A percentile compares a stretch with the other conserved stretches of the same genome.
phyloP scores from a whole-genome alignment of 2,113 vertebrate genomes.

The Penelope pileata region DNA sequence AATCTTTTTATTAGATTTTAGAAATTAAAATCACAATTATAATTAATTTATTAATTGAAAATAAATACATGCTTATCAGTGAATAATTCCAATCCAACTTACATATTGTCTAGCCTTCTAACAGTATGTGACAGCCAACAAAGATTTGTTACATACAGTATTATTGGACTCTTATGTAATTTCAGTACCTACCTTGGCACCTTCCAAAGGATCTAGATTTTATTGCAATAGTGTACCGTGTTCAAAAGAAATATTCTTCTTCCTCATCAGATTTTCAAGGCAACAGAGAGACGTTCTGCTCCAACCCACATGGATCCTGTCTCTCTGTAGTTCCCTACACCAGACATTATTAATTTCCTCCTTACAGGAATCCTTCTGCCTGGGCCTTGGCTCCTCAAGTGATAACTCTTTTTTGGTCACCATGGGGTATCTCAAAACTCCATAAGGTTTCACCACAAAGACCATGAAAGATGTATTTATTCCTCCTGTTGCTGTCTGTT shows the following conservation, averaged over 20 bases:
- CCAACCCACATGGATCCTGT: neutral
- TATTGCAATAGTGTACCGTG: neutral
- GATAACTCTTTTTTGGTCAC: neutral
- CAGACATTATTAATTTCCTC: constrained; percentile 47
- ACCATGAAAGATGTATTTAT: constrained; percentile 25
- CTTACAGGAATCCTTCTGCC: constrained; percentile 7
- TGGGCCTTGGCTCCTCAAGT: neutral
- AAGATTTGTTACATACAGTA: neutral
- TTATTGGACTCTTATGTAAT: neutral
- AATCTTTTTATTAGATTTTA: neutral
- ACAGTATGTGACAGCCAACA: neutral
- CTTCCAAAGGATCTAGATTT: neutral
- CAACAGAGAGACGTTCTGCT: neutral
- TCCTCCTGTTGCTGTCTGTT: constrained; percentile 39
- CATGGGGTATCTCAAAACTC: constrained; percentile 24
- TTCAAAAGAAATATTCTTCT: neutral
- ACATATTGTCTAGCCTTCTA: neutral
- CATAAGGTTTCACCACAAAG: constrained; percentile 13
- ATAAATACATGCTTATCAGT: neutral
- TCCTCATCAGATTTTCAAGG: neutral
- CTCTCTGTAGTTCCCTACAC: neutral
- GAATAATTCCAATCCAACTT: neutral
- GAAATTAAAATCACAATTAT: neutral
- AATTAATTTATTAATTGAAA: neutral
- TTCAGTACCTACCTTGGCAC: neutral